Evolutionary conservation across 2,888 invertebrate genomes (phyloP), one percentile per base, ranked within the genome.

Genomic region (Rhamnusium bicolor): DNA sequence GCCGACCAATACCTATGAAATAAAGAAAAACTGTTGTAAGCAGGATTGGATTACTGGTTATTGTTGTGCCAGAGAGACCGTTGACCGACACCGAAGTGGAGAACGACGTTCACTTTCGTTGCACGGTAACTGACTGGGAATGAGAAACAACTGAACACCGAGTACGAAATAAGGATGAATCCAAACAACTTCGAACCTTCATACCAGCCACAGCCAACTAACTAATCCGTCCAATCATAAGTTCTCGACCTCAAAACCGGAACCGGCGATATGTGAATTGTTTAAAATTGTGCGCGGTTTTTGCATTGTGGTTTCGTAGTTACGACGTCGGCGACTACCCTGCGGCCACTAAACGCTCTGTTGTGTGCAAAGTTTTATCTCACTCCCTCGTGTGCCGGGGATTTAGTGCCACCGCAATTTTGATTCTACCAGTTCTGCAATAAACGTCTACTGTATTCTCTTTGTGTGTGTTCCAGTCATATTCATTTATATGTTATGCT

Each of bases 241-340:
- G 75, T 68, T 73, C 69, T 77, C 77, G 75, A 77, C 77, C 77
- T 73, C 77, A 75, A 74, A 77, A 78, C 75, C 76, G 76, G 77
- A 77, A 76, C 79, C 73, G 73, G 69, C 74, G 72, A 78, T 75
- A 71, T 75, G 77, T 74, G 74, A 73, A 77, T 77, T 75, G 77
- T 75, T 70, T 73, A 32, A 66, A 72, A 75, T 75, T 74, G 75
- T 75, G 75, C 75, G 73, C 77, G 71, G 69, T 67, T 71, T 72
- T 74, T 72, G 40, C 69, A 58, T 60, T 47, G 69, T 54, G 54
- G 53, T 32, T 46, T 16, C n/a, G 47, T n/a, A 18, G 60, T 60
- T 60, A 29, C 60, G 53, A 53, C 21, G n/a, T 8, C 16, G 40
- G n/a, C 54, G 54, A 54, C 54, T 24, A 54, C 40, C 40, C 40